Base-by-base conservation (phyloP, 2,888 invertebrate species). In the Allacma fusca region DNA sequence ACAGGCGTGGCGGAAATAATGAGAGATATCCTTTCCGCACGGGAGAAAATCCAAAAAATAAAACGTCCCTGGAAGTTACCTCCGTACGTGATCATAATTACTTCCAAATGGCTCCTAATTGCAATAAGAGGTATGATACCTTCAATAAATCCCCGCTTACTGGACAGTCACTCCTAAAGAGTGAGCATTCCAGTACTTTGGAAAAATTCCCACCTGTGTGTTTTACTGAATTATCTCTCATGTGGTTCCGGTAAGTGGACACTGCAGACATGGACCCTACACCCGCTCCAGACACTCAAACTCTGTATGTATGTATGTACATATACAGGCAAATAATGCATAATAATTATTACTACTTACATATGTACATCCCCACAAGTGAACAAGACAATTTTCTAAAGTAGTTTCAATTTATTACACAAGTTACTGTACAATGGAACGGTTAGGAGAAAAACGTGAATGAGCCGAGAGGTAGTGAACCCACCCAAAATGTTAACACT, bases 1-100 rank as follows among this genome's bases (percentile, higher is more conserved):
- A 50, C 50, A 50, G 50, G 50, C 50, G 50, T 50, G 50, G 50
- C 50, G 50, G 50, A 50, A 50, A 50, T 50, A 50, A 50, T 50
- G n/a, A 16, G 50, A 50, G 50, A 50, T 50, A 50, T 50, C 50
- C 50, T 50, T 50, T 50, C 50, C 50, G 50, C 50, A 50, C 50
- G 50, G 50, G 50, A 50, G 50, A 50, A 16, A 50, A 50, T 9
- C 7, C 2, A 50, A 4, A 50, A n/a, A 50, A 50, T 9, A 50
- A 50, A 16, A 4, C 34, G 34, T 34, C 34, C 50, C 50, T 50
- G 50, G 16, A 50, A 19, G 19, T 13, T 50, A 2, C 4, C 16
- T 13, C 2, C n/a, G 9, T 2, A 50, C 16, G 50, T 19, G 50
- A 7, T 34, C 34, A 34, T 50, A 50, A 50, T 50, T 50, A 50